Base-by-base conservation (phyloP, 2,797 vertebrate species). In the Smutsia gigantea region DNA sequence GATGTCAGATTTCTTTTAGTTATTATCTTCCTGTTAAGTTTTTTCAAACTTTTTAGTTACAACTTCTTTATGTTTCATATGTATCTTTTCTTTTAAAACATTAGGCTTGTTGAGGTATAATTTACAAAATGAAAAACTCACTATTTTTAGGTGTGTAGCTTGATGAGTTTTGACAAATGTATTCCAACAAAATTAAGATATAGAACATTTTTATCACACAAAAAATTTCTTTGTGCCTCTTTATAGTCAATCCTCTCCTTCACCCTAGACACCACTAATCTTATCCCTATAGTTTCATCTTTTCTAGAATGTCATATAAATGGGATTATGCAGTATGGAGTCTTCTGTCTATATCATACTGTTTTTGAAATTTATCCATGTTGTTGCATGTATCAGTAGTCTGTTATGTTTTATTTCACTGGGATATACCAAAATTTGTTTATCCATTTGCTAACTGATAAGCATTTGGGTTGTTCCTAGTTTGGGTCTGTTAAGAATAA, bases 61-160 rank as follows among this genome's bases (percentile, higher is more conserved):
- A 95, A 90, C 27, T 78, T 90, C 74, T 49, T 34, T 49, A 49
- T 79, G 19, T 83, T 61, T 95, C 69, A 86, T 86, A 93, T 69
- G 7, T 37, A 68, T 37, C 19, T 91, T 92, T 69, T 78, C 92
- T 90, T 94, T 86, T 37, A 85, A 88, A 81, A 63, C 19, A 51
- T 57, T 49, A 86, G 17, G 17, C 72, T 86, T 89, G n/a, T 12
- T 55, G 34, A 87, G 55, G 11, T 59, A 31, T 46, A 92, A 95
- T 39, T 74, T 31, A 89, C 9, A 27, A 79, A 90, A 94, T 55
- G 42, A 29, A 86, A 90, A 72, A 92, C n/a, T 59, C 63, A 63
- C 31, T 68, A 64, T 66, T 90, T 92, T 66, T 42, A 42, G 5
- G 11, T 78, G 23, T 31, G 51, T 6, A 87, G 4, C 39, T 66